Base-by-base conservation (phyloP, 2,797 vertebrate genomes). In the Argentina silus region DNA sequence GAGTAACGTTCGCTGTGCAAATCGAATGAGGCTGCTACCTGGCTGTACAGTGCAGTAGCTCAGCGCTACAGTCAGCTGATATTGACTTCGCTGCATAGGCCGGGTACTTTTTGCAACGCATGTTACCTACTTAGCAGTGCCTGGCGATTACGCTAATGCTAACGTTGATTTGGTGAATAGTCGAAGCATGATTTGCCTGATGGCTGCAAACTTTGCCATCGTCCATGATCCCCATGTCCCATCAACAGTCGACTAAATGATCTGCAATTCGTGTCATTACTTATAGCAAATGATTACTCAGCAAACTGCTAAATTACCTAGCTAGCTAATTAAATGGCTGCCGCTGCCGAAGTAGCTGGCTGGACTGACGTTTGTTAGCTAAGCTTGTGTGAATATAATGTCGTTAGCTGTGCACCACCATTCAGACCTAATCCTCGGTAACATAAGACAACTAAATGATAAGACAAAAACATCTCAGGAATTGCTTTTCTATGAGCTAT, bases 231-330 rank as follows among this genome's bases (percentile, higher is more conserved):
- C 59, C 59, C 12, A 7, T 61, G 21, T 27, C 11, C 7, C 3
- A 23, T 27, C 14, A 53, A 63, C 2, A 17, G 2, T 7, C 3
- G 23, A 0, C 21, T 10, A 67, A 36, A 14, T 2, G 50, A 21
- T 1, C 17, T 8, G 15, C 9, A 21, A 61, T 15, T 1, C 23
- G 17, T 36, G 60, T 64, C 57, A 85, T 60, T 12, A 84, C 81
- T 78, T 76, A n/a, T 56, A 85, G 86, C 88, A 83, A 80, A 83
- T 90, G 89, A 92, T 91, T 91, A 92, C 86, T 92, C 91, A 92
- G 90, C 91, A 93, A 86, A 91, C 87, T 90, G 84, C 81, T 90
- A 87, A 89, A 87, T 83, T 84, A 87, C 86, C 85, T 84, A 74
- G 84, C 69, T 83, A 45, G 23, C 59, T 14, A 36, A 61, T 42